phyloP scores from a whole-genome alignment of 2,113 vertebrate species.

The Terrapene triunguis region DNA sequence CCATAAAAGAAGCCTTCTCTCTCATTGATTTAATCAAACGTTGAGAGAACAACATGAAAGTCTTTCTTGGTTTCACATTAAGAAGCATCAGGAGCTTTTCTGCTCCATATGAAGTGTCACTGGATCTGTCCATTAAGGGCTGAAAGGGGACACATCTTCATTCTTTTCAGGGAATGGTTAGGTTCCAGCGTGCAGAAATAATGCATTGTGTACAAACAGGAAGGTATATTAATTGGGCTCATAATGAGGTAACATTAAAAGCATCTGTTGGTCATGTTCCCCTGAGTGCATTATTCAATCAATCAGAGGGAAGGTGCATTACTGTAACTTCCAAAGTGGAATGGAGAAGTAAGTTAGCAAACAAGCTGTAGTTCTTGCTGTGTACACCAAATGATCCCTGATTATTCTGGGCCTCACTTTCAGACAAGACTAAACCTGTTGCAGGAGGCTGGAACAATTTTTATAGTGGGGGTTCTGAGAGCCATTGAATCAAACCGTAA shows the following conservation, averaged over 20 bases:
- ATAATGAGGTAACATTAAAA: slow-evolving; percentile 43
- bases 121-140: slow-evolving; percentile 10
- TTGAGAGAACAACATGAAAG: not conserved
- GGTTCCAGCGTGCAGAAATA: slow-evolving; percentile 18
- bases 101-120: not conserved
- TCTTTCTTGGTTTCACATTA: not conserved
- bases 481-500: no score
- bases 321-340: slow-evolving; percentile 28
- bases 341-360: slow-evolving; percentile 50
- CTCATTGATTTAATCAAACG: not conserved
- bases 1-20: not conserved
- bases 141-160: slow-evolving; percentile 15
- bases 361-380: slow-evolving; percentile 23
- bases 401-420: slow-evolving; percentile 49
- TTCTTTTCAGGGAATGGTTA: slow-evolving; percentile 9
- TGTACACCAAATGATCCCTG: slow-evolving; percentile 32
- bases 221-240: slow-evolving; percentile 58
- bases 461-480: not conserved
- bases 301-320: slow-evolving; percentile 61
- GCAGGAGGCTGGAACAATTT: not conserved
- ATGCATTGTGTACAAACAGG: slow-evolving; percentile 7
- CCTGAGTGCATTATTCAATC: slow-evolving; percentile 37
- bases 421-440: slow-evolving; percentile 4
- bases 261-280: slow-evolving; percentile 35
- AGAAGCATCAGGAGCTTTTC: not conserved